Percentiles rank a stretch among this genome's conserved stretches.
Conservation (phyloP, 2,113 vertebrate species). For the Cyanistes caeruleus region DNA sequence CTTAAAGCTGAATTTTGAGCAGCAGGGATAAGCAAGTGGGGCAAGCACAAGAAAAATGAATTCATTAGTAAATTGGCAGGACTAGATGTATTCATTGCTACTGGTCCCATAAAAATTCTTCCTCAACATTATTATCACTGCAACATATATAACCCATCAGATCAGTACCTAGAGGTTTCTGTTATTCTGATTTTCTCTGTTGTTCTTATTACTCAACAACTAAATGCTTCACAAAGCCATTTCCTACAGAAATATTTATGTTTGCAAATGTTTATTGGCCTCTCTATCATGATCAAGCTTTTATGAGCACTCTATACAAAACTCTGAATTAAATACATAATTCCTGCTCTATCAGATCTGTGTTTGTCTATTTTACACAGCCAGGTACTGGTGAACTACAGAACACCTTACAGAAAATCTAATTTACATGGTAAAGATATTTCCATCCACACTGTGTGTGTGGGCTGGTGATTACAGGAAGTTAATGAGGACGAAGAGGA, state of each 20-base stretch:
- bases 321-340: slow-evolving; percentile 71
- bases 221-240: slow-evolving; percentile 71
- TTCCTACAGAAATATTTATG: slow-evolving; percentile 73
- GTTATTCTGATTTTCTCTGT: slow-evolving; percentile 48
- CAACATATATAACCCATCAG: slow-evolving; percentile 1
- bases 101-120: slow-evolving; percentile 16
- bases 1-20: not conserved
- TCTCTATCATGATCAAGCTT: slow-evolving; percentile 70
- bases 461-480: not conserved
- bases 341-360: slow-evolving; percentile 35
- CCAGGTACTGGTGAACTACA: not conserved
- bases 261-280: slow-evolving; percentile 68
- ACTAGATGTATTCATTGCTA: not conserved
- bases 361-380: slow-evolving; percentile 50
- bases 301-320: slow-evolving; percentile 66
- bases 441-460: not conserved
- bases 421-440: slow-evolving; percentile 8
- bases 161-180: slow-evolving; percentile 60
- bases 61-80: not conserved
- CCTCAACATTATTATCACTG: slow-evolving; percentile 25
- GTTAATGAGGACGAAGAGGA: not conserved
- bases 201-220: slow-evolving; percentile 66
- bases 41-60: not conserved
- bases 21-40: not conserved
- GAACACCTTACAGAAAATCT: not conserved